phyloP scores from a whole-genome alignment of 2,113 vertebrate species.

The Sinosuthora webbiana region DNA sequence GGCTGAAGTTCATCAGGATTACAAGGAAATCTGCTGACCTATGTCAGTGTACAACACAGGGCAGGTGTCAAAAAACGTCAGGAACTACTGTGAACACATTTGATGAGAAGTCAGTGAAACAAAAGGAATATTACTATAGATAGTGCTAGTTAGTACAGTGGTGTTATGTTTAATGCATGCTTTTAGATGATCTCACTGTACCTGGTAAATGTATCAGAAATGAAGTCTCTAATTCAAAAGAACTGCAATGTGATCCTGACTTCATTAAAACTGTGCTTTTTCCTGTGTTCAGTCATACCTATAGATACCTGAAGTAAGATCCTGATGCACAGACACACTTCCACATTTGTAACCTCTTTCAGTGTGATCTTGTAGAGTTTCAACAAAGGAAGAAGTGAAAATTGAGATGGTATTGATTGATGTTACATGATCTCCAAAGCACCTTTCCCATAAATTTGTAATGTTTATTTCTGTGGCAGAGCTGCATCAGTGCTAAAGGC shows the following conservation, averaged over 20 bases:
- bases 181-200: not conserved
- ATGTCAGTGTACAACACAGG: not conserved
- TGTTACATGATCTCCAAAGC: not conserved
- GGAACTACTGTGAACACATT: not conserved
- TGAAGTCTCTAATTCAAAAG: not conserved
- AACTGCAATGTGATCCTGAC: fast-evolving
- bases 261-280: not conserved
- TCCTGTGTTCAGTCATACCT: not conserved
- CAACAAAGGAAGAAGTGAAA: not conserved
- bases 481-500: not conserved
- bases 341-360: not conserved
- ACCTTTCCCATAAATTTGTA: not conserved
- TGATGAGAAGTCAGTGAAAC: not conserved
- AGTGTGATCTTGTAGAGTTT: not conserved
- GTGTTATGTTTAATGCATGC: not conserved
- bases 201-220: not conserved
- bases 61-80: not conserved
- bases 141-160: not conserved
- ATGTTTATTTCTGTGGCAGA: not conserved
- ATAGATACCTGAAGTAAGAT: not conserved
- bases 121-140: not conserved
- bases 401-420: not conserved
- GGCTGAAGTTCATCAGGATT: not conserved
- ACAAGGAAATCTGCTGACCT: not conserved
- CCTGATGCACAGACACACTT: not conserved